phyloP scores from a whole-genome alignment of 2,888 invertebrate species.

The Xylota sylvarum region DNA sequence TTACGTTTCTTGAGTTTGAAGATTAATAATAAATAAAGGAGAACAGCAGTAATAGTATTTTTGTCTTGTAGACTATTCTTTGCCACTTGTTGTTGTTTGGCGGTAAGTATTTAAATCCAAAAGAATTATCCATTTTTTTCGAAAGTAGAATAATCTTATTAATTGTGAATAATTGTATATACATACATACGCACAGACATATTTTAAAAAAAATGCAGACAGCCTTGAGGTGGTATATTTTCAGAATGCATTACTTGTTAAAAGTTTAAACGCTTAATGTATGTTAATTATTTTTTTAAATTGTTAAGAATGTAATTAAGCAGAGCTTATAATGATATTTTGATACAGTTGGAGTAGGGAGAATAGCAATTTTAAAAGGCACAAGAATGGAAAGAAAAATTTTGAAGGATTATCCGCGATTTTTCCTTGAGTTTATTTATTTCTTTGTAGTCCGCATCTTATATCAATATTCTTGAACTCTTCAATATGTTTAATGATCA shows the following conservation, averaged over 20 bases:
- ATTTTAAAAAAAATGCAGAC: neutral
- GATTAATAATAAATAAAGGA: slow-evolving; percentile 12
- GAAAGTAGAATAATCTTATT: slow-evolving; percentile 6
- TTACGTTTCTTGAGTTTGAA: slow-evolving; percentile 3
- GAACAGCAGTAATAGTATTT: neutral
- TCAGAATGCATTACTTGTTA: neutral
- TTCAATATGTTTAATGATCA: no score
- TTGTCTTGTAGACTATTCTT: slow-evolving; percentile 2
- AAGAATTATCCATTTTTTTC: slow-evolving; percentile 3
- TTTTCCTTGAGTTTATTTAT: no score
- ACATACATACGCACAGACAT: neutral
- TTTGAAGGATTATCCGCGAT: no score
- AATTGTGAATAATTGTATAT: slow-evolving; percentile 3
- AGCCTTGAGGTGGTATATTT: neutral
- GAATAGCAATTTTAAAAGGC: no score
- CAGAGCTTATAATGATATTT: no score
- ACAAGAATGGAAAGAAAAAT: no score
- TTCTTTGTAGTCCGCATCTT: no score
- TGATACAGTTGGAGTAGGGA: no score
- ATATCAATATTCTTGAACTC: no score
- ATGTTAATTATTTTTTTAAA: neutral
- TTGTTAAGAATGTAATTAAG: neutral
- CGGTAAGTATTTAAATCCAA: slow-evolving; percentile 33
- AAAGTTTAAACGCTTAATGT: neutral
- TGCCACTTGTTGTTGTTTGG: slow-evolving; percentile 32